Percentiles rank a stretch among this genome's conserved stretches.
These are phyloP conservation scores for Calliphora vicina DNA, from an alignment of 1,140 invertebrate genomes.

Conservation along the genomic window DNA sequence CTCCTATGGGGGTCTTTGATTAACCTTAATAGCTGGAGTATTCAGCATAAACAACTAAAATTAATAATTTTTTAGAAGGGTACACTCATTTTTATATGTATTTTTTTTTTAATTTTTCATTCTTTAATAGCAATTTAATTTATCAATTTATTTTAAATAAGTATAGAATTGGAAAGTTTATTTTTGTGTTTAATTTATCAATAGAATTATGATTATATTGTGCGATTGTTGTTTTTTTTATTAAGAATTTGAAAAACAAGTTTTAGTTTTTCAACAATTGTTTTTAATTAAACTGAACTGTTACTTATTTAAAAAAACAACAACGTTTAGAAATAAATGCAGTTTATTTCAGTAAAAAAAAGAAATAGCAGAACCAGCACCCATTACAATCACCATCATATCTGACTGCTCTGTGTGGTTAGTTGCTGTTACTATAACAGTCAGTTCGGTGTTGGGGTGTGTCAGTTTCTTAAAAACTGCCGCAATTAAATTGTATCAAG, in stretches of 20 bases:
- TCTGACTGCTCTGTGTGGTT: not conserved
- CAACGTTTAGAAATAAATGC: not conserved
- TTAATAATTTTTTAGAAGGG: not conserved
- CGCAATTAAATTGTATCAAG: not conserved
- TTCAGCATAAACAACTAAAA: not conserved
- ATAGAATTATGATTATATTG: constrained; percentile 12
- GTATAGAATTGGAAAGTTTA: constrained; percentile 11
- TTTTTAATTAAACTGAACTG: constrained; percentile 25
- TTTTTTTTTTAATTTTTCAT: not conserved
- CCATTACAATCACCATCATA: constrained; percentile 14
- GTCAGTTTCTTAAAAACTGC: constrained; percentile 11
- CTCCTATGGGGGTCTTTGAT: constrained; percentile 3
- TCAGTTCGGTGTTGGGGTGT: constrained; percentile 4
- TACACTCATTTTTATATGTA: not conserved
- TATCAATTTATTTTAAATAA: not conserved
- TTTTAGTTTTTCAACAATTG: constrained; percentile 1
- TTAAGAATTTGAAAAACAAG: constrained; percentile 4
- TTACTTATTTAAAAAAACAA: not conserved
- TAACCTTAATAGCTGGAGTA: not conserved
- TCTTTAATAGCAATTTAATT: not conserved
- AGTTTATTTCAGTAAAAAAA: no score
- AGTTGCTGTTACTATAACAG: not conserved
- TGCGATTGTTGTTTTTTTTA: not conserved
- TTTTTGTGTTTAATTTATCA: not conserved
- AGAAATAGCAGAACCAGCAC: not conserved